A percentile compares a stretch with the other conserved stretches of the same genome.
phyloP scores from a whole-genome alignment of 2,797 vertebrate genomes.

The Steatocranus sp. region DNA sequence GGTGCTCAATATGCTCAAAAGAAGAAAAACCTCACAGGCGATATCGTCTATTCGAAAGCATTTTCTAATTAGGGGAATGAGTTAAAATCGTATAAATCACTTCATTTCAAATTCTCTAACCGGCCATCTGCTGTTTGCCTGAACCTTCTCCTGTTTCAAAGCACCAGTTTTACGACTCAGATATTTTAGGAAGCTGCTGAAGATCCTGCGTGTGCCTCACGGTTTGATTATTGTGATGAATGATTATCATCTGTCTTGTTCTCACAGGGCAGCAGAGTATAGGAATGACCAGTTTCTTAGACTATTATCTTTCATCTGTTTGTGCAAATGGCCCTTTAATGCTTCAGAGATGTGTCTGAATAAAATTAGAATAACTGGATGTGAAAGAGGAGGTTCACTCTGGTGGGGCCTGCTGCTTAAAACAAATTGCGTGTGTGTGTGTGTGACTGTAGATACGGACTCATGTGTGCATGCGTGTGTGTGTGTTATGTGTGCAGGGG shows the following conservation, averaged over 20 bases:
- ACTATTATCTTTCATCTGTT: conserved; percentile 68
- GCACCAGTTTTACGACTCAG: neutral
- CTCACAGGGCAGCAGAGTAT: conserved; percentile 46
- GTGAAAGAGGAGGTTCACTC: conserved; percentile 59
- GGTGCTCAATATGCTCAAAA: neutral
- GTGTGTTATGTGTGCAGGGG: conserved; percentile 51
- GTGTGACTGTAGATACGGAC: conserved; percentile 1
- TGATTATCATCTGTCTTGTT: conserved; percentile 58
- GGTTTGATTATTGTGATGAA: conserved; percentile 67
- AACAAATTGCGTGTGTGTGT: conserved; percentile 39
- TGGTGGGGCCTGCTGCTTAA: conserved; percentile 43
- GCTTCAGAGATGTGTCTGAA: conserved; percentile 65
- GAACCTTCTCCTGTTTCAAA: neutral
- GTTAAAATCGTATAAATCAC: neutral
- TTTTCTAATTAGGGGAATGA: neutral
- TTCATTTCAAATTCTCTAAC: neutral
- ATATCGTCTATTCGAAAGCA: neutral
- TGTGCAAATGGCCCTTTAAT: conserved; percentile 68
- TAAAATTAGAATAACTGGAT: conserved; percentile 70
- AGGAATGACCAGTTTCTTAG: conserved; percentile 60
- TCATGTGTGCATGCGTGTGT: conserved; percentile 10
- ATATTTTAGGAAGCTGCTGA: conserved; percentile 1
- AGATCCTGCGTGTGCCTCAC: conserved; percentile 15
- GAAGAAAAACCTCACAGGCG: neutral
- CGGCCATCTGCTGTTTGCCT: neutral